Percentiles rank a stretch among this genome's conserved stretches.
These are phyloP conservation scores for Rachycentron canadum DNA, from an alignment of 2,797 vertebrate species.

Conservation along the genomic window DNA sequence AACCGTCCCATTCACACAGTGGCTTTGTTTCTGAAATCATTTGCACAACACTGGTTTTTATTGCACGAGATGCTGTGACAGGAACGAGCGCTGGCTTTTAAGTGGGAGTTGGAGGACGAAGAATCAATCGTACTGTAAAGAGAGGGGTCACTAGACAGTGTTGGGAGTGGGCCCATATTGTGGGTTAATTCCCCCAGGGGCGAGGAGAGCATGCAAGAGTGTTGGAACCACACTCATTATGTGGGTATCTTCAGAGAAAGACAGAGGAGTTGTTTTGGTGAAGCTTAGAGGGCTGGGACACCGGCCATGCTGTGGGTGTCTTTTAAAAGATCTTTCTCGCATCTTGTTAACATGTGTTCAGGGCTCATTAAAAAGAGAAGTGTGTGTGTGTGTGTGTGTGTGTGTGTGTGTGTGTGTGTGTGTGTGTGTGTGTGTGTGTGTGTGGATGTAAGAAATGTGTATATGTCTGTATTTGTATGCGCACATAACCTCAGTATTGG, in stretches of 20 bases:
- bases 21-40: background rate
- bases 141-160: conserved; percentile 28
- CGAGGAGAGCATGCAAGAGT: conserved; percentile 32
- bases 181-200: conserved; percentile 28
- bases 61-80: conserved; percentile 7
- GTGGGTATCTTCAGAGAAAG: conserved; percentile 58
- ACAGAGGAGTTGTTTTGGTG: conserved; percentile 49
- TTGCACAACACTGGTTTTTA: background rate
- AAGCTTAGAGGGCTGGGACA: conserved; percentile 43
- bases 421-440: conserved; percentile 16
- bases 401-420: background rate
- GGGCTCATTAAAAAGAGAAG: conserved; percentile 47
- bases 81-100: conserved; percentile 8
- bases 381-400: conserved; percentile 17
- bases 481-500: conserved; percentile 22
- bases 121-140: background rate
- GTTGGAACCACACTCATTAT: conserved; percentile 58
- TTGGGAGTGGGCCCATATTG: conserved; percentile 15
- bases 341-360: conserved; percentile 69
- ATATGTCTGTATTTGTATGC: background rate
- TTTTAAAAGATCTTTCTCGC: conserved; percentile 39
- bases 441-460: conserved; percentile 19
- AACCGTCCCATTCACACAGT: background rate
- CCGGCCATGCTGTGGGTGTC: conserved; percentile 56
- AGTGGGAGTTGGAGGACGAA: conserved; percentile 8